A percentile compares a stretch with the other conserved stretches of the same genome.
These are phyloP conservation scores for Montipora cactus DNA, from an alignment of 64 coral and sea anemone species.

Conservation along the genomic window DNA sequence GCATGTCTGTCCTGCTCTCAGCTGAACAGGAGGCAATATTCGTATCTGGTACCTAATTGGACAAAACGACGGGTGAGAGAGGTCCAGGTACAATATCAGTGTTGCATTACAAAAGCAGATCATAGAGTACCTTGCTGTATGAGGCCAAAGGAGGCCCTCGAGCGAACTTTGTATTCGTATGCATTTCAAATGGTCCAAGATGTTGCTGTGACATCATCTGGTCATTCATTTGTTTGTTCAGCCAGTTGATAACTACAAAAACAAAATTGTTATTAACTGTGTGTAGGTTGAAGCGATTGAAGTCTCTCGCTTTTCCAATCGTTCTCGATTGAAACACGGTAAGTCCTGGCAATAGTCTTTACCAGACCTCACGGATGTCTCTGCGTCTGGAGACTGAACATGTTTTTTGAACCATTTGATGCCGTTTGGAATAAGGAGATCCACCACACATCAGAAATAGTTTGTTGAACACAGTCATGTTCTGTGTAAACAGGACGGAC, in stretches of 20 bases:
- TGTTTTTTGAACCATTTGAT: no score
- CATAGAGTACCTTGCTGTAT: constrained; percentile 18
- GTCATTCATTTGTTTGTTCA: constrained; percentile 87
- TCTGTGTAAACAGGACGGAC: no score
- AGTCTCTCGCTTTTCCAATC: no score
- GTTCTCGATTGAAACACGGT: no score
- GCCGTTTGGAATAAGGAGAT: no score
- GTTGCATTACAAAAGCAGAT: neutral
- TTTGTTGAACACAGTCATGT: no score
- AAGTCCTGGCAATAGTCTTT: no score
- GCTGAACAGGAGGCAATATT: constrained; percentile 10
- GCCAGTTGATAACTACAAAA: constrained; percentile 73
- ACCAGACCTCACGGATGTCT: no score
- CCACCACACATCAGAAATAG: no score
- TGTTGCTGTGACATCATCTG: constrained; percentile 68
- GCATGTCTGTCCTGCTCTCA: constrained; percentile 26
- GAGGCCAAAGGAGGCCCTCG: constrained; percentile 26
- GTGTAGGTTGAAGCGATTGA: no score
- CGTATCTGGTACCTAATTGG: neutral
- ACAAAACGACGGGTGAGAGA: neutral
- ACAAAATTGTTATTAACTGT: neutral
- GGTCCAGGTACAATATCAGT: neutral
- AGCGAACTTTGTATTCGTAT: constrained; percentile 2
- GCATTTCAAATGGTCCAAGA: constrained; percentile 68
- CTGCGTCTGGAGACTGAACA: no score